Conservation (phyloP, 2,797 vertebrate species). For the Champsocephalus esox region DNA sequence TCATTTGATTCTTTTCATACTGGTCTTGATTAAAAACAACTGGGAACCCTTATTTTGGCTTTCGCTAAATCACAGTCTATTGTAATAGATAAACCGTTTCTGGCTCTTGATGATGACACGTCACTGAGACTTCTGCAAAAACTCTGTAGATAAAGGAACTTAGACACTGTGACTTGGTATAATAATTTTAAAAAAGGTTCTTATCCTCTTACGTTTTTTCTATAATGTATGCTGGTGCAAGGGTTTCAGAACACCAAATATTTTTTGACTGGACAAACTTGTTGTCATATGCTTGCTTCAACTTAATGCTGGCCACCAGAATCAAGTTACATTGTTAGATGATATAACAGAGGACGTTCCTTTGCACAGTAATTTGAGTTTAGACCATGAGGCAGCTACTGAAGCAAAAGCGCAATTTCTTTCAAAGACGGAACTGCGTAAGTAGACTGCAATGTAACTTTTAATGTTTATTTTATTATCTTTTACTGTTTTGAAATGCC, state of each 20-base stretch:
- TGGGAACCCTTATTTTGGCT: slow-evolving; percentile 12
- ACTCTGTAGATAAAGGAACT: slow-evolving; percentile 2
- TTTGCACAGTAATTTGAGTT: background rate
- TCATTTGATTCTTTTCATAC: slow-evolving; percentile 4
- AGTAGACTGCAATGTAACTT: too few species aligned
- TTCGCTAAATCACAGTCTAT: background rate
- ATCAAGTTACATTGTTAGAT: background rate
- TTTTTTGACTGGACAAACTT: background rate
- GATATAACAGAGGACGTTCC: background rate
- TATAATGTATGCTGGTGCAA: background rate
- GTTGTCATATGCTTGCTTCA: background rate
- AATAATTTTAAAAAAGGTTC: background rate
- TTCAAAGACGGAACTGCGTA: background rate
- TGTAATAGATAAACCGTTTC: slow-evolving; percentile 32
- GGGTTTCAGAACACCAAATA: background rate
- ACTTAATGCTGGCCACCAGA: background rate
- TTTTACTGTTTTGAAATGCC: too few species aligned
- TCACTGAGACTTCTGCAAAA: background rate
- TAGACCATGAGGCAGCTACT: background rate
- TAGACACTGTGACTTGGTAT: background rate
- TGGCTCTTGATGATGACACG: slow-evolving; percentile 1
- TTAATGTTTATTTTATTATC: too few species aligned
- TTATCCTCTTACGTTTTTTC: background rate
- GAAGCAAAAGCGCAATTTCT: background rate
- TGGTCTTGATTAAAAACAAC: background rate